Conservation (phyloP, 2,113 vertebrate genomes). For the Caretta caretta region DNA sequence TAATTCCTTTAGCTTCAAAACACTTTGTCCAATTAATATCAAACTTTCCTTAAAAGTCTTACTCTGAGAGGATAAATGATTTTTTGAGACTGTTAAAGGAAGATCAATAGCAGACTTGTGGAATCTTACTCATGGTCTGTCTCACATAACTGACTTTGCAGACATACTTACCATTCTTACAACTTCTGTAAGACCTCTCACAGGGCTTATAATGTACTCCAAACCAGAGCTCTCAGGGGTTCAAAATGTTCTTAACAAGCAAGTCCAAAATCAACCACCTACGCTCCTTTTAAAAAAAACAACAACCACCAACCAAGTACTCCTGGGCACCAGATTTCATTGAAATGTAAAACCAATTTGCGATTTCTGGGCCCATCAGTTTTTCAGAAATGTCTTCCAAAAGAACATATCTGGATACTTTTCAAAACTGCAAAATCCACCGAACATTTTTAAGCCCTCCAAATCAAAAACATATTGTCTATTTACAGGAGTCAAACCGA, state of each 20-base stretch:
- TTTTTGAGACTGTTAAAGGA: conserved; percentile 38
- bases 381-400: background rate
- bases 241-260: background rate
- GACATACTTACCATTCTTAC: conserved; percentile 62
- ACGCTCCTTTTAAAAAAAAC: conserved; percentile 11
- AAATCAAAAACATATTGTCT: background rate
- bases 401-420: background rate
- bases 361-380: background rate
- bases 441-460: background rate
- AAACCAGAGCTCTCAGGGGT: conserved; percentile 49
- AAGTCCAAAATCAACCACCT: conserved; percentile 22
- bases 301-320: background rate
- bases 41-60: background rate
- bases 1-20: conserved; percentile 18
- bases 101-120: conserved; percentile 51
- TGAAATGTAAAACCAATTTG: background rate
- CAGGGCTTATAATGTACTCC: conserved; percentile 37
- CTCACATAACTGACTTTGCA: conserved; percentile 61
- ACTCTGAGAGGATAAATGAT: conserved; percentile 37
- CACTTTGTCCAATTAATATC: conserved; percentile 25
- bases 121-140: conserved; percentile 33
- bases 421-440: background rate
- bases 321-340: background rate
- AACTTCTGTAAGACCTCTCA: conserved; percentile 71
- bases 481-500: background rate